Evolutionary conservation across 2,797 vertebrate genomes (phyloP), one percentile per base, ranked within the genome.

Genomic region (Sebastes variabilis): DNA sequence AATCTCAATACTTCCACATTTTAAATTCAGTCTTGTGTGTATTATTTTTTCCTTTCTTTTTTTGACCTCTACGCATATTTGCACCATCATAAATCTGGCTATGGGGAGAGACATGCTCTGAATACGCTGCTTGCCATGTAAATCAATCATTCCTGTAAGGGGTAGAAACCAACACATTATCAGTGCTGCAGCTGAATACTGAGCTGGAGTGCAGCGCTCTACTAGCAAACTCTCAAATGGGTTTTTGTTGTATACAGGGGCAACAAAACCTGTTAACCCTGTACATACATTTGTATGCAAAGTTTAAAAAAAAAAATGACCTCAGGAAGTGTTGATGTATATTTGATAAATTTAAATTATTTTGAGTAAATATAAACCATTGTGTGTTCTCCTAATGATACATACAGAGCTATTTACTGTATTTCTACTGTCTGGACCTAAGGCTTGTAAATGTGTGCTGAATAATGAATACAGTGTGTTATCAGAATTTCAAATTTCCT

Each of bases 71-170:
- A 67, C 29, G 38, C 55, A 69, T 79, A 66, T 84, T 54, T 85
- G 70, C 75, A 62, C 62, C 18, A 60, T 79, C 84, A 83, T 90
- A 79, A 90, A 92, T 91, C 80, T 83, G 76, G 62, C 60, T 62
- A 34, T 36, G 55, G 71, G 75, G 36, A 85, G 84, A 85, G 86
- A 86, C 91, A 84, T 77, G 85, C 84, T 90, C 83, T 86, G 88
- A 89, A 89, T 89, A 75, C 58, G 66, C 60, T 61, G 54, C 75
- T 88, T 77, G 81, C 68, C 82, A 92, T 92, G 87, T 88, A 90
- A 91, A 95, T 94, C 87, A 90, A 89, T 93, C 88, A 88, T 76
- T 83, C 69, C 76, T 88, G 75, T 42, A 68, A 46, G 56, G 36
- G 65, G 20, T 27, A 69, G 70, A 80, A 80, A 72, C 71, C 74